Conservation (phyloP, 2,797 vertebrate genomes). For the Geotrypetes seraphini region DNA sequence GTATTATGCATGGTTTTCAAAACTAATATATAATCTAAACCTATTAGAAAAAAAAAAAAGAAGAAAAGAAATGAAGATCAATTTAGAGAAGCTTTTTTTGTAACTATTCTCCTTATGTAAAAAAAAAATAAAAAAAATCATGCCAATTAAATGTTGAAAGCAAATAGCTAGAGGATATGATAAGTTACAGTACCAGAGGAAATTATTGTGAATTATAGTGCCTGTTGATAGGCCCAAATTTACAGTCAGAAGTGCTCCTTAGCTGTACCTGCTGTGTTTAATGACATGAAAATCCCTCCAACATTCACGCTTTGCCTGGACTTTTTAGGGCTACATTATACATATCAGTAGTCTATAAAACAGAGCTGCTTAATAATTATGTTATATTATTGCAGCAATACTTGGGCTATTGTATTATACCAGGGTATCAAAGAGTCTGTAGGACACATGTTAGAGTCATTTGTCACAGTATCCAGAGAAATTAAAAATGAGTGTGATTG, state of each 20-base stretch:
- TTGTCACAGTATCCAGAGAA: too few relatives aligned
- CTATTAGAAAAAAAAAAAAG: too few relatives aligned
- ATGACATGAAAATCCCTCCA: conserved; percentile 15
- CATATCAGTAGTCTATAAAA: conserved; percentile 12
- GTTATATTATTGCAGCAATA: too few relatives aligned
- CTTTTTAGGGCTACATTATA: conserved; percentile 24
- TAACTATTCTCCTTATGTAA: not conserved
- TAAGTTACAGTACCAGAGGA: conserved; percentile 8
- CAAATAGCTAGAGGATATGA: not conserved
- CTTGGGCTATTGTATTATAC: too few relatives aligned
- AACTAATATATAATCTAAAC: too few relatives aligned
- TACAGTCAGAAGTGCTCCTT: conserved; percentile 1
- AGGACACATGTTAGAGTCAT: too few relatives aligned
- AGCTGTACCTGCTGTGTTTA: conserved; percentile 13
- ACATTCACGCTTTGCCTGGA: conserved; percentile 13
- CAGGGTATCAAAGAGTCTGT: too few relatives aligned
- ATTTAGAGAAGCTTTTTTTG: too few relatives aligned
- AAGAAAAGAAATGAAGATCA: too few relatives aligned
- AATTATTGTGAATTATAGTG: conserved; percentile 19
- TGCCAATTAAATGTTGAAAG: not conserved
- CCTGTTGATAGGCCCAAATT: not conserved
- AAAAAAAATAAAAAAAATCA: not conserved
- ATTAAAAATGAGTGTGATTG: too few relatives aligned
- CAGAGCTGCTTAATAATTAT: too few relatives aligned
- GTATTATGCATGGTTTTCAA: too few relatives aligned